phyloP scores from a whole-genome alignment of 2,888 invertebrate species.

The Shargacucullia verbasci region DNA sequence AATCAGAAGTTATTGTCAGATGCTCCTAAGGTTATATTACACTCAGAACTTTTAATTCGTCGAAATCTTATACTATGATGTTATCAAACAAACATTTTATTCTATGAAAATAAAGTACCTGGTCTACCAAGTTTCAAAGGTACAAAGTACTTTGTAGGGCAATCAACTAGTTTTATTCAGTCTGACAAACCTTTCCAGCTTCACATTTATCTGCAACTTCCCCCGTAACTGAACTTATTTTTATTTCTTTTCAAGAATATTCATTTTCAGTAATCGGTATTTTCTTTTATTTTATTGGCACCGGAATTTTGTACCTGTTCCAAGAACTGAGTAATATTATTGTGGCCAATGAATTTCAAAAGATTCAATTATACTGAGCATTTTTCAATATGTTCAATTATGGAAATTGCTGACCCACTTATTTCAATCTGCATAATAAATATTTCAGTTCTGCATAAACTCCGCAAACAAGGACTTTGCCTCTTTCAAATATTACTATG shows the following conservation, averaged over 20 bases:
- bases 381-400: constrained; percentile 39
- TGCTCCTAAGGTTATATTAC: too few species aligned
- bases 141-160: constrained; percentile 20
- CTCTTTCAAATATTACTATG: constrained; percentile 30
- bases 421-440: constrained; percentile 38
- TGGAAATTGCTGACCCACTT: constrained; percentile 35
- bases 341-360: background rate
- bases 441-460: constrained; percentile 13
- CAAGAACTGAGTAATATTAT: constrained; percentile 1
- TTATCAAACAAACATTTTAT: constrained; percentile 6
- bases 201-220: background rate
- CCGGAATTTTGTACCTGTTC: background rate
- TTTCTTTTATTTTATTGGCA: too few species aligned
- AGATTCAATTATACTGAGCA: constrained; percentile 18
- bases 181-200: constrained; percentile 6
- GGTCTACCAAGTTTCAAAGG: constrained; percentile 24
- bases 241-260: constrained; percentile 7
- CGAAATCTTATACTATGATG: too few species aligned
- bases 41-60: too few species aligned
- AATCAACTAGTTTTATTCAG: constrained; percentile 20
- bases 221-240: background rate
- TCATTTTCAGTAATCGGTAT: background rate
- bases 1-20: too few species aligned
- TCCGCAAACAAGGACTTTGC: constrained; percentile 24
- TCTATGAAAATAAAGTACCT: constrained; percentile 26